Conservation (phyloP, 1,140 invertebrate species). For the Pectinophora gossypiella region DNA sequence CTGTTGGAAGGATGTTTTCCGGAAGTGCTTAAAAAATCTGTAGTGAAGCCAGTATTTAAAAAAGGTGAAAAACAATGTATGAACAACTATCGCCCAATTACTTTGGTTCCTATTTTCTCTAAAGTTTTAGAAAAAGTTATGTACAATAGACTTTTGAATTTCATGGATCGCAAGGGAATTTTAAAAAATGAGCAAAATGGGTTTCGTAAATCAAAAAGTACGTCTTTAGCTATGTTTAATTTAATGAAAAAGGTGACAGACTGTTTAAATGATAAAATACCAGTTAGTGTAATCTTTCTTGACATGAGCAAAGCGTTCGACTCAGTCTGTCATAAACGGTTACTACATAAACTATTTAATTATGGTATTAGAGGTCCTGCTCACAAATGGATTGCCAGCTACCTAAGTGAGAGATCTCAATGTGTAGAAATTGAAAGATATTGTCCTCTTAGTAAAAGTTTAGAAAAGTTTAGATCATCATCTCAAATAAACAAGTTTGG, state of each 20-base stretch:
- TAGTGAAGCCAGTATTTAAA: slow-evolving; percentile 3
- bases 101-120: slow-evolving; percentile 1
- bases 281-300: neutral
- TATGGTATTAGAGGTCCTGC: slow-evolving; percentile 4
- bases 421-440: no score
- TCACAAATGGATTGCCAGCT: slow-evolving; percentile 1
- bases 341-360: slow-evolving; percentile 3
- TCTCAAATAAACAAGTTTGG: neutral
- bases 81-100: slow-evolving; percentile 3
- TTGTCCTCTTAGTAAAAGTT: no score
- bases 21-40: slow-evolving; percentile 1
- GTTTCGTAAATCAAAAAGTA: neutral
- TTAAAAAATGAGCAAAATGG: neutral
- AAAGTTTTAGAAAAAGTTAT: slow-evolving; percentile 8
- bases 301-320: slow-evolving; percentile 11
- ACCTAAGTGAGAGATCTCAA: neutral
- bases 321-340: no score
- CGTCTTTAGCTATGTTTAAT: slow-evolving; percentile 2
- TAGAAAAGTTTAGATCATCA: neutral
- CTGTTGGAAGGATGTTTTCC: slow-evolving; percentile 4
- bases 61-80: slow-evolving; percentile 1
- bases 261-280: neutral
- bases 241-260: slow-evolving; percentile 1
- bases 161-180: neutral
- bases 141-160: neutral